Evolutionary conservation across 2,797 vertebrate species (phyloP).

Genomic region (Halcyon badia): DNA sequence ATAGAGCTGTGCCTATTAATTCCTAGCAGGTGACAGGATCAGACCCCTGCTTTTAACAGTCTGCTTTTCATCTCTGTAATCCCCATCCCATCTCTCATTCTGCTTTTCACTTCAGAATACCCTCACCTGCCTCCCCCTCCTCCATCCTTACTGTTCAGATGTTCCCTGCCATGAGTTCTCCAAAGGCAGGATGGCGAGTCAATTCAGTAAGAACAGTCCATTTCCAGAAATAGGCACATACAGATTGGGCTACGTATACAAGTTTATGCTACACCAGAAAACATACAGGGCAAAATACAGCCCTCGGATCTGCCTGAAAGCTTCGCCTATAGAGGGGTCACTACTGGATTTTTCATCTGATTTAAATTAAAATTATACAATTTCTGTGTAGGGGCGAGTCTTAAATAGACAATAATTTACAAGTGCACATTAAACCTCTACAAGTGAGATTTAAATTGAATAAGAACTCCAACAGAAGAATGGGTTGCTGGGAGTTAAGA

Average conservation of each 20-base stretch:
- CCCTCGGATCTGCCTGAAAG: not conserved
- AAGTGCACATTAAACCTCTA: not conserved
- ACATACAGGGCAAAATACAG: not conserved
- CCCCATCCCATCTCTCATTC: not conserved
- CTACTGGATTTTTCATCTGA: not conserved
- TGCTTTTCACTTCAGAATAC: not conserved
- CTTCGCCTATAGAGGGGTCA: not conserved
- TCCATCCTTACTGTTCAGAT: not conserved
- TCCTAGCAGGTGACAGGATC: not conserved
- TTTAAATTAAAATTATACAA: not conserved
- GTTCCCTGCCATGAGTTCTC: not conserved
- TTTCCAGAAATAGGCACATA: not conserved
- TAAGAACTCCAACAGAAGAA: not conserved
- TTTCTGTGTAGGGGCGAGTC: not conserved
- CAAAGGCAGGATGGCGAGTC: not conserved
- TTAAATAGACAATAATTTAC: not conserved
- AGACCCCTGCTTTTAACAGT: not conserved
- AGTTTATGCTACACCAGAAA: not conserved
- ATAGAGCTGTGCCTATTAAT: not conserved
- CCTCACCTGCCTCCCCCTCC: not conserved
- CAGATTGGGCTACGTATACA: not conserved
- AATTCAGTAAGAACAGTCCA: not conserved
- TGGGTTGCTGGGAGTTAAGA: not conserved
- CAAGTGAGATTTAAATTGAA: not conserved
- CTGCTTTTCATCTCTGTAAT: conserved; percentile 4